These are phyloP conservation scores for Drosophila monieri DNA, from an alignment of 2,888 invertebrate genomes.

Conservation along the genomic window DNA sequence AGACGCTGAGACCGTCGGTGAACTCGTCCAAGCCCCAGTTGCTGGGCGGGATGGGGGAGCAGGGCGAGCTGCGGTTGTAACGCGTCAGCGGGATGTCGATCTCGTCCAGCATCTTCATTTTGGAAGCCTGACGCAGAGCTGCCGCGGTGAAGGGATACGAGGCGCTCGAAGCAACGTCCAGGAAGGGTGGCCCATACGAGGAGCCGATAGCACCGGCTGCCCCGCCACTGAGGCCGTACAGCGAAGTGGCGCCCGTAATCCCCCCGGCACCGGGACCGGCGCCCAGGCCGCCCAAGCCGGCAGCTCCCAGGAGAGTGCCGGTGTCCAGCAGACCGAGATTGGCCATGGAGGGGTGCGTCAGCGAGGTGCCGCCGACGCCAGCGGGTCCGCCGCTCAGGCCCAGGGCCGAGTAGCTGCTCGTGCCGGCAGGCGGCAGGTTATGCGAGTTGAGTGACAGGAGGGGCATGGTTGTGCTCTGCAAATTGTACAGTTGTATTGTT, in stretches of 20 bases:
- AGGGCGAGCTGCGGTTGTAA: conserved; percentile 87
- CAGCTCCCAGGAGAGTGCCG: conserved; percentile 75
- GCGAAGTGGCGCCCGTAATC: conserved; percentile 75
- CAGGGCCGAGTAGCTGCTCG: conserved; percentile 83
- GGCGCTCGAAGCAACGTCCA: conserved; percentile 83
- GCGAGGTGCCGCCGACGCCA: conserved; percentile 77
- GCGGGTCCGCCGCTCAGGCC: conserved; percentile 81
- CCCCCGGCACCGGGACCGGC: conserved; percentile 66
- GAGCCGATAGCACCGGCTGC: conserved; percentile 80
- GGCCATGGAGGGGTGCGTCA: conserved; percentile 82
- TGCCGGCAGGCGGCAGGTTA: conserved; percentile 83
- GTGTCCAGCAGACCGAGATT: conserved; percentile 80
- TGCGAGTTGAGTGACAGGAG: conserved; percentile 85
- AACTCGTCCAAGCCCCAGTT: conserved; percentile 87
- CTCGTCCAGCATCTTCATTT: conserved; percentile 90
- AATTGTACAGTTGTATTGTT: conserved; percentile 84
- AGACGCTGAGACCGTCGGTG: conserved; percentile 86
- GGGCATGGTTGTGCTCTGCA: conserved; percentile 88
- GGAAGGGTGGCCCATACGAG: conserved; percentile 79
- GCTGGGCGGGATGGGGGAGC: conserved; percentile 87
- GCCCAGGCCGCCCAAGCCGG: conserved; percentile 54
- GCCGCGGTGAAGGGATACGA: conserved; percentile 86
- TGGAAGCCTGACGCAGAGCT: conserved; percentile 87
- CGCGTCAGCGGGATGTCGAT: conserved; percentile 88
- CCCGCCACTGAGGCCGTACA: conserved; percentile 76